Evolutionary conservation across 2,888 invertebrate genomes (phyloP).

Genomic region (Lordiphosa fenestrarum): DNA sequence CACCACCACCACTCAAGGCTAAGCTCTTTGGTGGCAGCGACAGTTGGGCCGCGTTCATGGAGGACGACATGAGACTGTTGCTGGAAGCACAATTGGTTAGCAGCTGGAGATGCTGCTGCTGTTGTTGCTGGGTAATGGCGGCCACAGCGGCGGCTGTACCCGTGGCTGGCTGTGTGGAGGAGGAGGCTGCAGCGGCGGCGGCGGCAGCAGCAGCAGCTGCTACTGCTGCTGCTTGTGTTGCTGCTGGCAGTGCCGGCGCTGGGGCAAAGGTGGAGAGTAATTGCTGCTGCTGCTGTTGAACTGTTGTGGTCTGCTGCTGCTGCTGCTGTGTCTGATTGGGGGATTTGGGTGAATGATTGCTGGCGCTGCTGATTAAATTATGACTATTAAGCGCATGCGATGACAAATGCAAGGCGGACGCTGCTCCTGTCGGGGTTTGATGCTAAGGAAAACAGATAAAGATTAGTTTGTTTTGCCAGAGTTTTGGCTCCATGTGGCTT

Average conservation of each 20-base stretch:
- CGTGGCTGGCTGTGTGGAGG: slow-evolving; percentile 24
- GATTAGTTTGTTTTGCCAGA: background rate
- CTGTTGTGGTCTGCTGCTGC: slow-evolving; percentile 47
- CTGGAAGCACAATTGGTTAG: slow-evolving; percentile 73
- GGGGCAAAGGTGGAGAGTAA: slow-evolving; percentile 73
- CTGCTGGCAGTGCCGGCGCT: slow-evolving; percentile 28
- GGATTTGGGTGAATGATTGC: slow-evolving; percentile 80
- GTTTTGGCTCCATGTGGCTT: slow-evolving; percentile 51
- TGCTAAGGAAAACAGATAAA: slow-evolving; percentile 56
- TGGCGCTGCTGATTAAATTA: slow-evolving; percentile 78
- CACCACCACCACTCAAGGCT: slow-evolving; percentile 43
- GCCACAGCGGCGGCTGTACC: slow-evolving; percentile 54
- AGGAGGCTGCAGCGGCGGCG: no score
- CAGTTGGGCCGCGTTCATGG: slow-evolving; percentile 76
- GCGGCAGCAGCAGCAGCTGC: slow-evolving; percentile 8
- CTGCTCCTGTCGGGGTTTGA: slow-evolving; percentile 55
- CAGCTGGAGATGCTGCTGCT: slow-evolving; percentile 75
- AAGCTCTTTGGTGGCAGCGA: slow-evolving; percentile 71
- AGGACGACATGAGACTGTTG: slow-evolving; percentile 80
- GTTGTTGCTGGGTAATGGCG: slow-evolving; percentile 76
- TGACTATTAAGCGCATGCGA: slow-evolving; percentile 81
- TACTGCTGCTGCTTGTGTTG: slow-evolving; percentile 32
- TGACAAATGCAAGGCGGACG: slow-evolving; percentile 77
- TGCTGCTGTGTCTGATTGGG: slow-evolving; percentile 78
- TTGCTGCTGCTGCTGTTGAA: slow-evolving; percentile 65